A percentile compares a stretch with the other conserved stretches of the same genome.
Conservation (phyloP, 2,113 vertebrate genomes). For the Petrocephalus microphthalmus region DNA sequence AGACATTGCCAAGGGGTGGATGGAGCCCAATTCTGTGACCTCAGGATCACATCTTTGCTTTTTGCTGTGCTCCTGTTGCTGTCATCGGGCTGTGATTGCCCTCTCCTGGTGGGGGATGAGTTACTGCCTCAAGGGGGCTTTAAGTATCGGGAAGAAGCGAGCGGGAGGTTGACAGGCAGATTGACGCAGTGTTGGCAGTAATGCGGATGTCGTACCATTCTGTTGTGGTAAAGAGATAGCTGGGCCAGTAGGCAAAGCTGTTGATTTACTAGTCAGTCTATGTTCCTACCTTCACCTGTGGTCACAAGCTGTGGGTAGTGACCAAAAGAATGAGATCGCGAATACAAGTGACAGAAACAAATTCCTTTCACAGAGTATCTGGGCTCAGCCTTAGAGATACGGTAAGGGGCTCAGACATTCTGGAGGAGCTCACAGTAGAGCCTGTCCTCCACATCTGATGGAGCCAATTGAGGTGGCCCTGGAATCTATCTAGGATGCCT, state of each 20-base stretch:
- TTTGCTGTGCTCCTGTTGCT: too few species aligned
- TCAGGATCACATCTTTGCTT: too few species aligned
- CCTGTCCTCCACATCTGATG: background rate
- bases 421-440: background rate
- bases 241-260: background rate
- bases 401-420: background rate
- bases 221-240: background rate
- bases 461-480: background rate
- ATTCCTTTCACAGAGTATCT: background rate
- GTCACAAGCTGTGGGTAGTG: background rate
- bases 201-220: background rate
- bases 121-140: background rate
- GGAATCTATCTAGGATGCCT: background rate
- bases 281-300: background rate
- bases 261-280: background rate
- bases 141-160: background rate
- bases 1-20: too few species aligned
- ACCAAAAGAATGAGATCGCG: background rate
- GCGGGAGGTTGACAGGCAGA: background rate
- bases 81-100: background rate
- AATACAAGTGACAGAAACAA: background rate
- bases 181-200: background rate
- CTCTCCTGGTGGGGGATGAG: background rate
- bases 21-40: too few species aligned
- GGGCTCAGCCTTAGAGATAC: background rate